Base-by-base conservation (phyloP, 2,797 vertebrate species). In the Cyprinella venusta region DNA sequence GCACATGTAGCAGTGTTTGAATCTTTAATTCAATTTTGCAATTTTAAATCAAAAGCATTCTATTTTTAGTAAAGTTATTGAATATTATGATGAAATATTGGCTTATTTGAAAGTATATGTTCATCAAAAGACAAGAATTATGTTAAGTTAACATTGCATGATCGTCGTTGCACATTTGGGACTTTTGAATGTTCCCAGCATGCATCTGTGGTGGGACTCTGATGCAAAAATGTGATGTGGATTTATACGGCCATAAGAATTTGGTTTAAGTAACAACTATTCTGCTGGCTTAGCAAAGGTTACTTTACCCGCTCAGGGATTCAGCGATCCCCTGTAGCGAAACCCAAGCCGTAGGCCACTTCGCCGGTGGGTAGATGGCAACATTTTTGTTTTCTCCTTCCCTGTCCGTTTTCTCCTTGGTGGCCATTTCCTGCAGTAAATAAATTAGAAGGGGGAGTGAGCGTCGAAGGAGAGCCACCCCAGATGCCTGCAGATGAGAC, bases 351-450 rank as follows among this genome's bases (percentile, higher is more conserved):
- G n/a, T 33, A 54, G 71, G 54, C 64, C 65, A 81, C 64, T 42
- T 56, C 18, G 45, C 54, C 81, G 81, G 86, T 85, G 76, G 64
- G 69, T 67, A 33, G 83, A 90, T 84, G 88, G 87, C 79, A 85
- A 87, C 80, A 90, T 88, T 84, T 87, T 81, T 84, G 86, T 92
- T 78, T 91, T 91, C 88, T 91, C 89, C 88, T 91, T 91, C 87
- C 89, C 86, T 91, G 89, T 92, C 91, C 86, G 21, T 88, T 92
- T 92, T 93, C 91, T 93, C 92, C 92, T 93, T 93, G 92, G 90
- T 93, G 89, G 86, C 87, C 85, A 78, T 90, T 91, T 91, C 76
- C 87, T 91, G 88, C 87, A 84, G 88, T 92, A 92, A 93, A 93
- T 92, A 92, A 91, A 92, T 93, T 91, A 93, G 90, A 91, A 88